These are phyloP conservation scores for Dolichomitus sp. DNA, from an alignment of 2,888 invertebrate genomes.

Conservation along the genomic window DNA sequence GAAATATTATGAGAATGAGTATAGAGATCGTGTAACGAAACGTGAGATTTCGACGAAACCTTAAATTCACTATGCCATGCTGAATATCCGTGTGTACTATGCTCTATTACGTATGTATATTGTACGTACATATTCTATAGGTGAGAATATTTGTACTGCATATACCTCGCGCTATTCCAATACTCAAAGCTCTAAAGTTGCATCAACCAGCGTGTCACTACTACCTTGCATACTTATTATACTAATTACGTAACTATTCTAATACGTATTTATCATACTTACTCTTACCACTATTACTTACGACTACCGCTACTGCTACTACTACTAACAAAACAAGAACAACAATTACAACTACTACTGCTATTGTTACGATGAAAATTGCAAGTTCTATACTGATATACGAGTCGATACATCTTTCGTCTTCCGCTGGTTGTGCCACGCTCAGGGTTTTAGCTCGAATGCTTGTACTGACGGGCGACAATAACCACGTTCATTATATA, in stretches of 20 bases:
- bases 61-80: slow-evolving; percentile 59
- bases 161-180: slow-evolving; percentile 65
- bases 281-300: slow-evolving; percentile 54
- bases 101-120: slow-evolving; percentile 61
- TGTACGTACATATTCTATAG: slow-evolving; percentile 59
- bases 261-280: slow-evolving; percentile 60
- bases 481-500: slow-evolving; percentile 59
- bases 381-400: slow-evolving; percentile 49
- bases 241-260: slow-evolving; percentile 65
- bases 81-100: slow-evolving; percentile 63
- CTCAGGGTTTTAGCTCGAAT: slow-evolving; percentile 64
- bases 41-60: slow-evolving; percentile 30
- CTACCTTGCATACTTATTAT: slow-evolving; percentile 65
- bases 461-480: slow-evolving; percentile 65
- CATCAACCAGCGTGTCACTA: slow-evolving; percentile 66
- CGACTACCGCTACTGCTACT: slow-evolving; percentile 54
- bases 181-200: slow-evolving; percentile 60
- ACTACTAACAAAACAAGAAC: slow-evolving; percentile 13
- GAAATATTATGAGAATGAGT: slow-evolving; percentile 23
- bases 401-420: slow-evolving; percentile 62
- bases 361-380: slow-evolving; percentile 34
- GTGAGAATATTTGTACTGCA: slow-evolving; percentile 61
- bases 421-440: slow-evolving; percentile 69
- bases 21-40: slow-evolving; percentile 20
- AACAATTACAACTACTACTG: slow-evolving; percentile 19